A percentile compares a stretch with the other conserved stretches of the same genome.
phyloP scores from a whole-genome alignment of 2,888 invertebrate species.

The Ennomos quercinarius region DNA sequence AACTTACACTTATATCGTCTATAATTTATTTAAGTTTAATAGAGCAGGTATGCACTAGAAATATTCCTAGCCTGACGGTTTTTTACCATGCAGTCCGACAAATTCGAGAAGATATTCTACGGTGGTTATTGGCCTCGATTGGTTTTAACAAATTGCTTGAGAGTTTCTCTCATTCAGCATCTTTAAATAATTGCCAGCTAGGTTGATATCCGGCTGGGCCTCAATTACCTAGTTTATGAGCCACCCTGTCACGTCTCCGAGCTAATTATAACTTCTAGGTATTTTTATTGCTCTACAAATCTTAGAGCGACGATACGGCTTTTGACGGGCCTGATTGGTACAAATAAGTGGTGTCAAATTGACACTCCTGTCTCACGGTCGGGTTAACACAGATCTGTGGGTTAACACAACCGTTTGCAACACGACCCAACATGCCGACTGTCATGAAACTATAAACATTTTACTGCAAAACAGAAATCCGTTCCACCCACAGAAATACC shows the following conservation, averaged over 20 bases:
- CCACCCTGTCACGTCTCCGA: conserved; percentile 26
- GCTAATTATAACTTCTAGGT: conserved; percentile 30
- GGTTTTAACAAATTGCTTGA: conserved; percentile 6
- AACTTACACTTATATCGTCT: conserved; percentile 6
- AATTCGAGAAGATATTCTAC: not conserved
- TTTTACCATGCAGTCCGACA: not conserved
- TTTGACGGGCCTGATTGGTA: conserved; percentile 34
- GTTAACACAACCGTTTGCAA: conserved; percentile 44
- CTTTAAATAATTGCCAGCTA: conserved; percentile 29
- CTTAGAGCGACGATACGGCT: conserved; percentile 23
- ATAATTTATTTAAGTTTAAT: conserved; percentile 1
- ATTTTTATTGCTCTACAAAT: conserved; percentile 36
- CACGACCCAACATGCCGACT: conserved; percentile 23
- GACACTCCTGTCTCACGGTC: conserved; percentile 63
- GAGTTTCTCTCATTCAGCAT: conserved; percentile 7
- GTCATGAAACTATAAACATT: conserved; percentile 25
- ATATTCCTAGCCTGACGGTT: not conserved
- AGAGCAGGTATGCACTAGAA: not conserved
- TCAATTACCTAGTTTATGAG: conserved; percentile 31
- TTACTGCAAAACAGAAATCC: conserved; percentile 19
- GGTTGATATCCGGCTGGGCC: conserved; percentile 31
- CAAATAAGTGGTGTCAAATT: conserved; percentile 70
- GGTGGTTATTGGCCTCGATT: not conserved
- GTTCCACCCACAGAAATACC: conserved; percentile 21
- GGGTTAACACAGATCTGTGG: conserved; percentile 47